These are phyloP conservation scores for Malaclemys terrapin DNA, from an alignment of 2,113 vertebrate genomes.

Conservation along the genomic window DNA sequence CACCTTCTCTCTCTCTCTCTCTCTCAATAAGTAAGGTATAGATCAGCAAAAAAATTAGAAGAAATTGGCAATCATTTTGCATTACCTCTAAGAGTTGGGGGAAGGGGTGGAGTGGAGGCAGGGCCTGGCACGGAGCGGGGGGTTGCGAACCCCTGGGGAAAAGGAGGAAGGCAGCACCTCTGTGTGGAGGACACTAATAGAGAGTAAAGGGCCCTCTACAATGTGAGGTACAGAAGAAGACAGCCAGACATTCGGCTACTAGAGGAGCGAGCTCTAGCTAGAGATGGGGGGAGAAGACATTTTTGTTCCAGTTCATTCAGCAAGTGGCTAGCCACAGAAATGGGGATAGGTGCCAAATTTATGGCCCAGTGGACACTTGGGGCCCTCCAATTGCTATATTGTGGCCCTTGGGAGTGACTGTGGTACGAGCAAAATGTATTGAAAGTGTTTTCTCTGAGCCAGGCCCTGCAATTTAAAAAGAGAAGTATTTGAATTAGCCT, in stretches of 20 bases:
- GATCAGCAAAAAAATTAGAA: constrained; percentile 56
- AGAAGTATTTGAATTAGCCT: no score
- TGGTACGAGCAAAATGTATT: no score
- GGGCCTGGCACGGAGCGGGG: background rate
- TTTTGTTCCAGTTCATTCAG: background rate
- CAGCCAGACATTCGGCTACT: background rate
- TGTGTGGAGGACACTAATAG: background rate
- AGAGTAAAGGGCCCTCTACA: background rate
- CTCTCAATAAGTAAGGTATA: background rate
- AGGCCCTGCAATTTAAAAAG: no score
- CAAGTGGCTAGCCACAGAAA: background rate
- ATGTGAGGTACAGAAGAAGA: background rate
- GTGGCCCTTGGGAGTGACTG: no score
- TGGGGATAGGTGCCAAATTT: background rate
- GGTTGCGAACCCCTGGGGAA: background rate
- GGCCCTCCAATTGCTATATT: no score
- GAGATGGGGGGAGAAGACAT: background rate
- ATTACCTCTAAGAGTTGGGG: constrained; percentile 4
- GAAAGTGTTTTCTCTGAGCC: no score
- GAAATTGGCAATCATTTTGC: constrained; percentile 49
- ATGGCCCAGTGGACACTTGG: no score
- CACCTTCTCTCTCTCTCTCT: no score
- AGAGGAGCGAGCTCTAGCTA: background rate
- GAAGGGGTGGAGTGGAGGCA: background rate
- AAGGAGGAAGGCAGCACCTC: no score